A percentile compares a stretch with the other conserved stretches of the same genome.
These are phyloP conservation scores for Catamblyrhynchus diadema DNA, from an alignment of 2,797 vertebrate species.

Conservation along the genomic window DNA sequence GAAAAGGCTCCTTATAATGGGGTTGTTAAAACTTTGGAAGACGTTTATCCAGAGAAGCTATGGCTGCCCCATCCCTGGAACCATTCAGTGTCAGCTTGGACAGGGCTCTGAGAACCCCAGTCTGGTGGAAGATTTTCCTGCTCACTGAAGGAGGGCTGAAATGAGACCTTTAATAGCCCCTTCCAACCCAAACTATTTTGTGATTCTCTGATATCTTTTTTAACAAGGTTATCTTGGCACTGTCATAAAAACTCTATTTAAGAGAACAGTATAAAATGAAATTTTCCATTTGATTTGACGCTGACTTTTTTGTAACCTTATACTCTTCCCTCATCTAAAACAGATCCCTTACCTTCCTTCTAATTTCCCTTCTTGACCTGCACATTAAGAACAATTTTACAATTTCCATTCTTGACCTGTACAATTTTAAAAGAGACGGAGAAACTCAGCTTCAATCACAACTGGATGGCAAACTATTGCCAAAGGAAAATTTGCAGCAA, in stretches of 20 bases:
- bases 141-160: neutral
- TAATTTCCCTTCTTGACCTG: neutral
- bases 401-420: neutral
- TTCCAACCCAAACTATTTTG: neutral
- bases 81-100: accelerated
- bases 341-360: neutral
- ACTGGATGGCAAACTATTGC: neutral
- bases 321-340: neutral
- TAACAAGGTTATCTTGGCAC: neutral
- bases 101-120: neutral
- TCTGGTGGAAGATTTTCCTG: neutral
- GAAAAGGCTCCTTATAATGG: neutral
- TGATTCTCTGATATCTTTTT: neutral
- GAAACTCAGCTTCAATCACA: neutral
- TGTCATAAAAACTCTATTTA: neutral
- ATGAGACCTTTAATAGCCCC: neutral
- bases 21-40: too few relatives aligned
- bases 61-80: neutral
- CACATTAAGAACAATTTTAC: neutral
- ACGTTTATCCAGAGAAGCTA: neutral
- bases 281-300: neutral
- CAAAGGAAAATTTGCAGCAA: neutral
- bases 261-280: neutral
- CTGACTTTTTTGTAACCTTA: neutral
- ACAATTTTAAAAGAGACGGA: neutral